Conservation (phyloP, 2,888 invertebrate species). For the Lasioglossum malachurum region DNA sequence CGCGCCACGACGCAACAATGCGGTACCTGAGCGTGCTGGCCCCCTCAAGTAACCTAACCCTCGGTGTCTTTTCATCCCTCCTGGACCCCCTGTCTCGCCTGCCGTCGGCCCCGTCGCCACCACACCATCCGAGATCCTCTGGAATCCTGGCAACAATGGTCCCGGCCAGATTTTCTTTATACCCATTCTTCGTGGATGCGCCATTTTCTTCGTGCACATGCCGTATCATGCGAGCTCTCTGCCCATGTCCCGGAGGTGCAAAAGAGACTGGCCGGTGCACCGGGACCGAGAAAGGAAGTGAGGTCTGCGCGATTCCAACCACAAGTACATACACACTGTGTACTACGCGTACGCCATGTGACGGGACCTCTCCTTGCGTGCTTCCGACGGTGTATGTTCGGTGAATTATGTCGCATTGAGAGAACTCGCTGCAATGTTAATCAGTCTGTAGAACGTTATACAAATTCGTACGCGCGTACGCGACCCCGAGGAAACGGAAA, state of each 20-base stretch:
- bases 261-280: conserved; percentile 32
- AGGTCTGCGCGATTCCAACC: conserved; percentile 36
- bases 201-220: conserved; percentile 68
- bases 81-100: conserved; percentile 61
- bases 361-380: neutral
- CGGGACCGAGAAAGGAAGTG: conserved; percentile 35
- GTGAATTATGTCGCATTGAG: neutral
- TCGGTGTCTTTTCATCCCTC: conserved; percentile 68
- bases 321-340: neutral
- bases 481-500: neutral
- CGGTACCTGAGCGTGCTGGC: conserved; percentile 66
- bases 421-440: neutral
- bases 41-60: conserved; percentile 69
- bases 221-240: conserved; percentile 55
- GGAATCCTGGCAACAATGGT: conserved; percentile 61
- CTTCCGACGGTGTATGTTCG: neutral
- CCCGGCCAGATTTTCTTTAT: conserved; percentile 62
- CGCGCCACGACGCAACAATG: conserved; percentile 65
- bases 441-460: neutral
- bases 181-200: conserved; percentile 50
- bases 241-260: conserved; percentile 48
- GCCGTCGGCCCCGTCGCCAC: conserved; percentile 37
- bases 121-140: conserved; percentile 62
- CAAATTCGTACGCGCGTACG: neutral
- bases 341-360: neutral